Percentiles rank a stretch among this genome's conserved stretches.
These are phyloP conservation scores for Pseudochirops corinnae DNA, from an alignment of 2,797 vertebrate genomes.

Conservation along the genomic window DNA sequence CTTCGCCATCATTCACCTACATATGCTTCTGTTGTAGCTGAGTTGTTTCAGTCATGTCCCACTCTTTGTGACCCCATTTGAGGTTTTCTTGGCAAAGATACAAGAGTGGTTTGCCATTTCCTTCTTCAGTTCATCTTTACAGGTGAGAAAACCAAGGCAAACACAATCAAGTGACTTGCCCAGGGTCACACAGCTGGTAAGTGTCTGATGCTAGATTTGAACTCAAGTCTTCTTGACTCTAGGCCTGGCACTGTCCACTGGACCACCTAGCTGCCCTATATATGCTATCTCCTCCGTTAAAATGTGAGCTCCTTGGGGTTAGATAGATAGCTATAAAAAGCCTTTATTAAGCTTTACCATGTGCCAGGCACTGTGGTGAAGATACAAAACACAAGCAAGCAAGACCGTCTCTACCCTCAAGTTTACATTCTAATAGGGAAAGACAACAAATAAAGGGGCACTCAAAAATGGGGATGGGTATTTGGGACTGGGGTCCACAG, in stretches of 20 bases:
- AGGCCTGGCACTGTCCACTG: not conserved
- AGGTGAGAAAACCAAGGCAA: not conserved
- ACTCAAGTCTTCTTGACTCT: not conserved
- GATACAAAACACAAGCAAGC: not conserved
- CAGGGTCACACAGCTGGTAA: too few species aligned
- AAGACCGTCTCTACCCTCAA: not conserved
- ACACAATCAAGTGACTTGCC: too few species aligned
- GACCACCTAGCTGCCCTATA: not conserved
- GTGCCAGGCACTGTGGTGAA: not conserved
- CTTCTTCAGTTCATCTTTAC: not conserved
- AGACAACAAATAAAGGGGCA: not conserved
- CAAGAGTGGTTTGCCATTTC: not conserved
- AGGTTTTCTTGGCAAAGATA: not conserved
- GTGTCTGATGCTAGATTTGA: not conserved
- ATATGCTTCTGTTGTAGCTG: not conserved
- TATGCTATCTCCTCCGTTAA: not conserved
- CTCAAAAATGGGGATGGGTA: not conserved
- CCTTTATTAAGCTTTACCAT: not conserved
- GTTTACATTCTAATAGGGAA: not conserved
- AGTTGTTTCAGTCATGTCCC: not conserved
- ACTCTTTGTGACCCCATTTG: not conserved
- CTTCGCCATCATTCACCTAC: not conserved
- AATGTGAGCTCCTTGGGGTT: too few species aligned
- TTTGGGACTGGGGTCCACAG: not conserved
- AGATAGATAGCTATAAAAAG: not conserved